These are phyloP conservation scores for Ciconia stormi DNA, from an alignment of 2,113 vertebrate species.

Conservation along the genomic window DNA sequence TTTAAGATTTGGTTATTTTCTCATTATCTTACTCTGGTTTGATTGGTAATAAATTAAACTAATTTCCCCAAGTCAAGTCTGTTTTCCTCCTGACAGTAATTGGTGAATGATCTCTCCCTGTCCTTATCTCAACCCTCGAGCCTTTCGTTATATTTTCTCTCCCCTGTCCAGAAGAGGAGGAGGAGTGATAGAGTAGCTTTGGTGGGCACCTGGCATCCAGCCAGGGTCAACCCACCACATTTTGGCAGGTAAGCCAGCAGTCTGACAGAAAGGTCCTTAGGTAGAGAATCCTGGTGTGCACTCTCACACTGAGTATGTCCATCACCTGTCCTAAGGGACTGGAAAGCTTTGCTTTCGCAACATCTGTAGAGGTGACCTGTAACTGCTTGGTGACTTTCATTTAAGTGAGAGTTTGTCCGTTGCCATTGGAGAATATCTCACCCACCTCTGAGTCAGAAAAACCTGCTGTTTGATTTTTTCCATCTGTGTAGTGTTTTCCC, in stretches of 20 bases:
- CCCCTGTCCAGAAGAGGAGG: too few relatives aligned
- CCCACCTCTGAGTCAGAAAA: neutral
- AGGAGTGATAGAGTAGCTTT: too few relatives aligned
- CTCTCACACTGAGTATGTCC: neutral
- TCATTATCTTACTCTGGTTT: too few relatives aligned
- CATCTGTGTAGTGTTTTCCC: neutral
- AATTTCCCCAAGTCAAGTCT: too few relatives aligned
- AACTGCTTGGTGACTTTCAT: neutral
- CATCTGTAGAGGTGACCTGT: neutral
- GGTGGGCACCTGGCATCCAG: too few relatives aligned
- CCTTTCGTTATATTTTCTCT: too few relatives aligned
- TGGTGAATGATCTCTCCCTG: too few relatives aligned
- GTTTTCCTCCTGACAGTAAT: too few relatives aligned
- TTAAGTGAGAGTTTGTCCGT: neutral
- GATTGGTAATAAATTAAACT: too few relatives aligned
- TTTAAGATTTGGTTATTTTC: too few relatives aligned
- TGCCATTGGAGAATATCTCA: neutral
- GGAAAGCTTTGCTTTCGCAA: neutral
- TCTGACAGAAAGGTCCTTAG: neutral
- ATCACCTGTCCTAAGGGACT: neutral
- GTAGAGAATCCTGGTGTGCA: neutral
- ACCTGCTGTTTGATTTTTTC: neutral
- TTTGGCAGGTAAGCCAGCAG: neutral
- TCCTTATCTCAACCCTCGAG: too few relatives aligned
- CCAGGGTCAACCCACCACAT: neutral